A percentile compares a stretch with the other conserved stretches of the same genome.
Evolutionary conservation across 2,113 vertebrate species (phyloP).

Genomic region (Python bivittatus): DNA sequence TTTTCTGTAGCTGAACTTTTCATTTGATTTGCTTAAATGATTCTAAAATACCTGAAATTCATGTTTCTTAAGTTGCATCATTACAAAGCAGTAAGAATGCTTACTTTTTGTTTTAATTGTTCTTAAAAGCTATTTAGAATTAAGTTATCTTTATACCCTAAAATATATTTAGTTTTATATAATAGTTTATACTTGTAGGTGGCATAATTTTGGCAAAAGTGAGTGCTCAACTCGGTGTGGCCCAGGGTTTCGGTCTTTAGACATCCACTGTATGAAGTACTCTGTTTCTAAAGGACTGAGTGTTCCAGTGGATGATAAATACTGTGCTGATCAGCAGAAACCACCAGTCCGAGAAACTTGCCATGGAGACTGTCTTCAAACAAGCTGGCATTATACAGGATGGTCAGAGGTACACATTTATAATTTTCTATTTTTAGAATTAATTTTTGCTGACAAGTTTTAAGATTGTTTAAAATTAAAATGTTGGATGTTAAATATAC

Average conservation of each 20-base stretch:
- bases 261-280: conserved; percentile 90
- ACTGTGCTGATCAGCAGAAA: conserved; percentile 81
- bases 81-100: conserved; percentile 20
- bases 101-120: conserved; percentile 3
- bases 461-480: too few species aligned
- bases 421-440: background rate
- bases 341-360: conserved; percentile 85
- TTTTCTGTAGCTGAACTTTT: background rate
- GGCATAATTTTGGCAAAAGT: conserved; percentile 87
- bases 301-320: conserved; percentile 75
- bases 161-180: conserved; percentile 48
- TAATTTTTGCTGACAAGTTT: background rate
- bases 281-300: conserved; percentile 76
- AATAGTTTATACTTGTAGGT: conserved; percentile 76
- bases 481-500: too few species aligned
- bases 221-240: conserved; percentile 91
- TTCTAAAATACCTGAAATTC: background rate
- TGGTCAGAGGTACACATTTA: conserved; percentile 88
- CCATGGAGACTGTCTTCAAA: conserved; percentile 85
- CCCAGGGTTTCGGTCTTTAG: conserved; percentile 82
- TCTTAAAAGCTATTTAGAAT: background rate
- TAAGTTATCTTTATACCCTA: conserved; percentile 17
- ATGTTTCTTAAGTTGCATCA: background rate
- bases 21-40: background rate
- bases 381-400: conserved; percentile 90